Conservation (phyloP, 2,113 vertebrate species). For the Nerophis ophidion region DNA sequence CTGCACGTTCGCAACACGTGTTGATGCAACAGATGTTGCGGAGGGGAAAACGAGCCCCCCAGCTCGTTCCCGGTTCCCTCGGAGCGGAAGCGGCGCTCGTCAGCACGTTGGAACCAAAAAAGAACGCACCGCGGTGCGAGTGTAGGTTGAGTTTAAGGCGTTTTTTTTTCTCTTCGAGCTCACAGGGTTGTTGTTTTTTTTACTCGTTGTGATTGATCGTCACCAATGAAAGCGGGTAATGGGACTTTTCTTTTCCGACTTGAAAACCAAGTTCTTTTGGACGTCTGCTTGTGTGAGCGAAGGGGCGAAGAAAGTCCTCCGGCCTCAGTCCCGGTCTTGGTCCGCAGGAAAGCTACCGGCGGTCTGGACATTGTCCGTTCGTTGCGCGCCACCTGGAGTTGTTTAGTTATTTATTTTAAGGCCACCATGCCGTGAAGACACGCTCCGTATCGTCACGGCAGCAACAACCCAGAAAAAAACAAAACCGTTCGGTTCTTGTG, state of each 20-base stretch:
- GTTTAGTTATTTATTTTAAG: slow-evolving; percentile 72
- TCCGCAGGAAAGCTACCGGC: slow-evolving; percentile 49
- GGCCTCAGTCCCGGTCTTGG: slow-evolving; percentile 26
- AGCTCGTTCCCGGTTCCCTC: background rate
- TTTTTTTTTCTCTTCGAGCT: slow-evolving; percentile 82
- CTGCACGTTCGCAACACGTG: slow-evolving; percentile 38
- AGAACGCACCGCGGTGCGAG: slow-evolving; percentile 88
- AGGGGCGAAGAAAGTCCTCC: slow-evolving; percentile 24
- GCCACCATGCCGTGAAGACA: slow-evolving; percentile 72
- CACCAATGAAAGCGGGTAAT: slow-evolving; percentile 25
- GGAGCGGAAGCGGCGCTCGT: slow-evolving; percentile 65
- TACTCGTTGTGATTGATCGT: slow-evolving; percentile 61
- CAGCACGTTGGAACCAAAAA: slow-evolving; percentile 86
- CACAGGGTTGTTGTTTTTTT: slow-evolving; percentile 76
- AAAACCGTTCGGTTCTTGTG: no score
- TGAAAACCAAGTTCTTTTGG: slow-evolving; percentile 41
- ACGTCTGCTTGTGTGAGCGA: slow-evolving; percentile 18
- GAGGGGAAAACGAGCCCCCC: slow-evolving; percentile 21
- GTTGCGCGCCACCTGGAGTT: slow-evolving; percentile 57
- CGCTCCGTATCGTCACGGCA: slow-evolving; percentile 67
- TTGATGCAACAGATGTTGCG: slow-evolving; percentile 55
- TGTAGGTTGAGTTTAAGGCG: slow-evolving; percentile 97
- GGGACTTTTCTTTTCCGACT: slow-evolving; percentile 21
- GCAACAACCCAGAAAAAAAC: slow-evolving; percentile 73
- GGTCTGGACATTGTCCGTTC: slow-evolving; percentile 32